Conservation (phyloP, 1,140 invertebrate genomes). For the Lerema accius region DNA sequence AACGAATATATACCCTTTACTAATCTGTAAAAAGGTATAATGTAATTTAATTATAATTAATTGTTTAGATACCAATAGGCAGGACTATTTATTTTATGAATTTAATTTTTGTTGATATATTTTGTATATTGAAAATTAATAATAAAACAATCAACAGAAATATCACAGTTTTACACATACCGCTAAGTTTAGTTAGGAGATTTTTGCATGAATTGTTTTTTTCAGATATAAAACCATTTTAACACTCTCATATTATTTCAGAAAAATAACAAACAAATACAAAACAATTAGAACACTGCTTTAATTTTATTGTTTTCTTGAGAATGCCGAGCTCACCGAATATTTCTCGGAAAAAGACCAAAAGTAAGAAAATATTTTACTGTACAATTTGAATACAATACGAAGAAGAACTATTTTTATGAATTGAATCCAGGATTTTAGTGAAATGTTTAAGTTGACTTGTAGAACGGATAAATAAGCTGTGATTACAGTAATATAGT, state of each 20-base stretch:
- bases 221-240: constrained; percentile 18
- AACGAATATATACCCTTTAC: no score
- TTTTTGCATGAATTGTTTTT: no score
- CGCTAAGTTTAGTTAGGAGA: no score
- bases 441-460: neutral
- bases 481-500: neutral
- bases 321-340: constrained; percentile 15
- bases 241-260: constrained; percentile 21
- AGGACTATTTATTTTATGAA: no score
- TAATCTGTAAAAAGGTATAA: no score
- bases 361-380: constrained; percentile 2
- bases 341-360: constrained; percentile 17
- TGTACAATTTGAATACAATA: constrained; percentile 10
- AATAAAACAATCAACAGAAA: no score
- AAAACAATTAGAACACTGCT: constrained; percentile 28
- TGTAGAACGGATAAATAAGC: neutral
- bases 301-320: neutral
- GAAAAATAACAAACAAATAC: constrained; percentile 21
- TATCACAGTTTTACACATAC: no score
- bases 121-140: no score
- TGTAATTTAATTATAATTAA: no score
- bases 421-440: neutral
- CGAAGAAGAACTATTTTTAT: neutral
- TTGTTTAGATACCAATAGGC: no score
- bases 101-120: no score